Base-by-base conservation (phyloP, 2,888 invertebrate species). In the Cryptus armator region DNA sequence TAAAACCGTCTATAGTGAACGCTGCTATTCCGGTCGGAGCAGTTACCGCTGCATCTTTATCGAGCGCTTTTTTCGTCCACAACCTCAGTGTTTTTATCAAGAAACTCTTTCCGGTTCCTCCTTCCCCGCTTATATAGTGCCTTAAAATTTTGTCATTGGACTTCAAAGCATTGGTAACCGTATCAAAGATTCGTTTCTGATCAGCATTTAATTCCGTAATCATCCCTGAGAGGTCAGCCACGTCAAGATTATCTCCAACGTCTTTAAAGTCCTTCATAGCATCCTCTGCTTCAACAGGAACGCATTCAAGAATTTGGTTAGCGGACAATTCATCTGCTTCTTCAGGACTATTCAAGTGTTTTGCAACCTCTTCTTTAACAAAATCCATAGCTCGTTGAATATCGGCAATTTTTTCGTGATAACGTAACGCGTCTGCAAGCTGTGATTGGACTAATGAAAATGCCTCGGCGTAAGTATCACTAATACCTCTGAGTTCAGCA, bases 1-100 rank as follows among this genome's bases (percentile, higher is more conserved):
- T 92, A 46, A 92, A 84, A 74, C 90, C 91, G 76, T 90, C 88
- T n/a, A 51, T 51, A 51, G 14, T 51, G 16, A 51, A 51, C 16
- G 51, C 51, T 51, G 51, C 51, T n/a, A 51, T 51, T 14, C 51
- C 16, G 12, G 51, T 51, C 16, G 51, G 12, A 51, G 12, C 51
- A n/a, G 51, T 51, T 51, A 51, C 51, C 16, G 51, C 51, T n/a
- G 51, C 16, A 51, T 51, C 16, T 51, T 51, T 51, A 51, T 16
- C 16, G 37, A 37, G 37, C 37, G 16, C 51, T 51, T 51, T 51
- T 51, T 51, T 51, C 14, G 16, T 51, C 51, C 51, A 51, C n/a
- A 14, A 51, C 16, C 51, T 51, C 14, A 51, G 14, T n/a, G 51
- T 51, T 51, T 37, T 37, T 51, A 16, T 37, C 37, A 37, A 37